Conservation (phyloP, 2,113 vertebrate genomes). For the Beaufortia kweichowensis region DNA sequence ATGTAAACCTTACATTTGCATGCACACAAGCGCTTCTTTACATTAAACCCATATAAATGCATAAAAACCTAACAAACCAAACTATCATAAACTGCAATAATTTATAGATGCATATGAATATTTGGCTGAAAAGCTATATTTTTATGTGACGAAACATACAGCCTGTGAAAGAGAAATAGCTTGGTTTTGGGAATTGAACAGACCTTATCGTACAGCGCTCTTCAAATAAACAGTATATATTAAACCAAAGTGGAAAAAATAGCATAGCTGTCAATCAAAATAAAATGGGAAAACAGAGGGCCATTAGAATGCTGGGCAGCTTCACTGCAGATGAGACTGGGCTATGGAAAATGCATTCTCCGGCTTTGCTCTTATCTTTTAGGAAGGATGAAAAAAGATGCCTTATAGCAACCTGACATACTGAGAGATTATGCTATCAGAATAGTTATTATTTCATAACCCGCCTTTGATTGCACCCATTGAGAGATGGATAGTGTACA, state of each 20-base stretch:
- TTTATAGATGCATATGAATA: not conserved
- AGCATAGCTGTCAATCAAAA: constrained; percentile 18
- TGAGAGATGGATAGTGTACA: constrained; percentile 18
- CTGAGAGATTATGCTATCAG: constrained; percentile 31
- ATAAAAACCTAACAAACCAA: too few species aligned
- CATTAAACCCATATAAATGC: too few species aligned
- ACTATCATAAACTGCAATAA: too few species aligned
- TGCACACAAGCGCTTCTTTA: not conserved
- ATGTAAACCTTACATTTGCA: not conserved
- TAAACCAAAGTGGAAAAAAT: not conserved
- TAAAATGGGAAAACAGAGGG: not conserved
- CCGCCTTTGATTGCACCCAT: constrained; percentile 21
- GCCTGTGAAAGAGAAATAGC: not conserved
- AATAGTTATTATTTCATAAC: constrained; percentile 35
- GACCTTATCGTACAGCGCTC: not conserved
- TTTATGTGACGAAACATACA: not conserved
- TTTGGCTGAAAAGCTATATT: not conserved
- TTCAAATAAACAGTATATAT: constrained; percentile 17
- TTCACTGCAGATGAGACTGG: constrained; percentile 24
- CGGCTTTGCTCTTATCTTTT: constrained; percentile 15
- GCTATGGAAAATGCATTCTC: constrained; percentile 19
- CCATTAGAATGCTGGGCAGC: constrained; percentile 41
- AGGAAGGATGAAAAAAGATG: constrained; percentile 18
- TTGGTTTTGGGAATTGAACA: constrained; percentile 10
- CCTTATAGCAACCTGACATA: constrained; percentile 56